A percentile compares a stretch with the other conserved stretches of the same genome.
These are phyloP conservation scores for Neodontobutis hainanensis DNA, from an alignment of 2,113 vertebrate species.

Conservation along the genomic window DNA sequence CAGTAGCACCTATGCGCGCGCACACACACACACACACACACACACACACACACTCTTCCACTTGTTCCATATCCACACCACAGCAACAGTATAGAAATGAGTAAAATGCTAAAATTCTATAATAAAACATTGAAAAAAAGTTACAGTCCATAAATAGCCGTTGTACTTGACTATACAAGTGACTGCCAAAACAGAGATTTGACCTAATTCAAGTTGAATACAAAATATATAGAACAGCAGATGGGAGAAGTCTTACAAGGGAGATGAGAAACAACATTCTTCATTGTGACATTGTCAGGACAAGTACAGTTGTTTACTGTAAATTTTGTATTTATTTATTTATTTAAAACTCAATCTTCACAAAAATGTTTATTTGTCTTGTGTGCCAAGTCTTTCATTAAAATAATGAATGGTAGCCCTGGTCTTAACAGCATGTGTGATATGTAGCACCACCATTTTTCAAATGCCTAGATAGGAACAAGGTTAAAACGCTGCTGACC, in stretches of 20 bases:
- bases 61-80: slow-evolving; percentile 48
- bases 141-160: slow-evolving; percentile 13
- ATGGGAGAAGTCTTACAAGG: neutral
- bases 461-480: slow-evolving; percentile 12
- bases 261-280: neutral
- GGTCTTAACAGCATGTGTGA: slow-evolving; percentile 34
- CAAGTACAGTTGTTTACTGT: neutral
- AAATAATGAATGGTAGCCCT: neutral
- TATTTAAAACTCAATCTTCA: neutral
- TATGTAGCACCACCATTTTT: slow-evolving; percentile 39
- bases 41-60: slow-evolving; percentile 28
- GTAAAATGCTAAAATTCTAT: slow-evolving; percentile 30
- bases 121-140: slow-evolving; percentile 19
- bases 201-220: neutral
- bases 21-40: slow-evolving; percentile 21
- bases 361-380: neutral
- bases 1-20: slow-evolving; percentile 65
- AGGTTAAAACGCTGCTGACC: slow-evolving; percentile 23
- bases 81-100: slow-evolving; percentile 58
- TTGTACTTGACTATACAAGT: slow-evolving; percentile 23
- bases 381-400: slow-evolving; percentile 7
- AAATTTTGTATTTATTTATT: neutral
- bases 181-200: slow-evolving; percentile 46
- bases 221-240: neutral
- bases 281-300: neutral